Percentiles rank a stretch among this genome's conserved stretches.
Conservation (phyloP, 2,113 vertebrate species). For the Sminthopsis crassicaudata region DNA sequence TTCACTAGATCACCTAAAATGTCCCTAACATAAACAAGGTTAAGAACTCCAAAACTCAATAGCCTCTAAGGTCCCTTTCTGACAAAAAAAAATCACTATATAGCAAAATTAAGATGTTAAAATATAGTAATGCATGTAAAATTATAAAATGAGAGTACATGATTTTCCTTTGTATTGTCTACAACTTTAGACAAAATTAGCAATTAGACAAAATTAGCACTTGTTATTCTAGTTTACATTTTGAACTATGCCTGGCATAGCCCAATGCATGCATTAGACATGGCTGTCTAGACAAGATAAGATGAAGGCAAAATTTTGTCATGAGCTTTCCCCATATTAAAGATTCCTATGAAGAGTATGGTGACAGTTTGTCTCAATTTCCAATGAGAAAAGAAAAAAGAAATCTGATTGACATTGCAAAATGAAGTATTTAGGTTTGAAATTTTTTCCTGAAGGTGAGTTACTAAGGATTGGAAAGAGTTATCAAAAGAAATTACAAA, state of each 20-base stretch:
- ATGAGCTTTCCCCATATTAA: background rate
- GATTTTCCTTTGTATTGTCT: background rate
- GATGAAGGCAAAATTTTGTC: background rate
- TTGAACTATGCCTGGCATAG: background rate
- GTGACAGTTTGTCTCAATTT: background rate
- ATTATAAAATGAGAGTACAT: background rate
- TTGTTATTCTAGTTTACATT: background rate
- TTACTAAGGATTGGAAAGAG: background rate
- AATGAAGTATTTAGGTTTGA: background rate
- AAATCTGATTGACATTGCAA: background rate
- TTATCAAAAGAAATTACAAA: background rate
- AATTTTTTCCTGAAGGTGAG: background rate
- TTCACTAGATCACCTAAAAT: background rate
- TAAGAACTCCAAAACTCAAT: background rate
- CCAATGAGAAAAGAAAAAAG: background rate
- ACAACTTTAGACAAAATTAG: background rate
- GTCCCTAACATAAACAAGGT: background rate
- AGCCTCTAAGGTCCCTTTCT: background rate
- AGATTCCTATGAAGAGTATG: background rate
- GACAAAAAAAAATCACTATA: background rate
- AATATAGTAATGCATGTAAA: background rate
- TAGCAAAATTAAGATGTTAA: background rate
- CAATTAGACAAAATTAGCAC: background rate
- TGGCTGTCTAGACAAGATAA: background rate
- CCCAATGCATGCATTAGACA: background rate